Evolutionary conservation across 2,888 invertebrate species (phyloP), one percentile per base, ranked within the genome.

Genomic region (Hedya salicella): DNA sequence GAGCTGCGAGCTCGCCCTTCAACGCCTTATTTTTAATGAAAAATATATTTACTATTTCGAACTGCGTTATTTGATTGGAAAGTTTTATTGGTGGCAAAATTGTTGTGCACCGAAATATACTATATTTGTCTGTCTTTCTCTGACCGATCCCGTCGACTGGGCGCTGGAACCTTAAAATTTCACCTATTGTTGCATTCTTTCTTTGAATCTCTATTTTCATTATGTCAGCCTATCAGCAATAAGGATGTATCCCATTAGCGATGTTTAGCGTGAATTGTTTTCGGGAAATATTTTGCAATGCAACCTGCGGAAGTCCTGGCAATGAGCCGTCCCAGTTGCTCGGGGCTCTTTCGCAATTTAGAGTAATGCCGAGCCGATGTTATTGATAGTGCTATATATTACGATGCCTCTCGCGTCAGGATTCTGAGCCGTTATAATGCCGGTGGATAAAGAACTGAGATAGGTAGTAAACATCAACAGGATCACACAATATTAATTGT

Each of bases 401-500:
- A 46, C 36, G 53, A 50, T 36, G 19, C 65, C 48, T 52, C 52
- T 52, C 52, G 44, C 52, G 65, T 44, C 53, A 53, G 46, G 49
- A 48, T 39, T 59, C 50, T 39, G 44, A n/a, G 44, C 65, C 46
- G 65, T 46, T 52, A 16, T 40, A 36, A 52, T 9, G 36, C 42
- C 65, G 46, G 52, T 44, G 42, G 44, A 53, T 60, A 59, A 65
- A 65, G 64, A 65, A 65, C 65, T 65, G 65, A 60, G 30, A 48
- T 66, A 66, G 54, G 17, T 60, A 53, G 48, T 60, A 48, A 66
- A 61, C 30, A 48, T 60, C 46, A 59, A 65, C 65, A 65, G 53
- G 54, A 66, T 66, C 60, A 53, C 53, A 48, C 60, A 40, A 61
- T 66, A 60, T 66, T 66, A 54, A 61, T 54, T 66, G 66, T 66